Conservation (phyloP, 1,140 invertebrate genomes). For the Drosophila insularis region DNA sequence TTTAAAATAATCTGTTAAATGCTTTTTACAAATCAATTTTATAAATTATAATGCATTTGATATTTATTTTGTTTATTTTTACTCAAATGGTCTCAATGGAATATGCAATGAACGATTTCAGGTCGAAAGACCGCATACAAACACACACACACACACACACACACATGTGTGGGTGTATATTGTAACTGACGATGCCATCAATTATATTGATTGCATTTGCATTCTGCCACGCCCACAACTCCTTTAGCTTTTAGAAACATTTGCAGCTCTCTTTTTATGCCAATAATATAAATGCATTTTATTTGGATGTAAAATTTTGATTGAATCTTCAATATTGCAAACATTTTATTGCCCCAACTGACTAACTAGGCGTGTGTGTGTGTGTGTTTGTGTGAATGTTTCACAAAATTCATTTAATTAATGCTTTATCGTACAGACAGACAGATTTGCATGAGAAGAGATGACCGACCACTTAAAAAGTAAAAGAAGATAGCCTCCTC, state of each 20-base stretch:
- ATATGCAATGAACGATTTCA: slow-evolving; percentile 14
- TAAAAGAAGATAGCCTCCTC: too few species aligned
- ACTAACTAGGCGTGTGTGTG: background rate
- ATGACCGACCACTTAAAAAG: too few species aligned
- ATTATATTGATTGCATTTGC: slow-evolving; percentile 20
- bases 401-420: too few species aligned
- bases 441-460: too few species aligned
- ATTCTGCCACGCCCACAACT: slow-evolving; percentile 3
- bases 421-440: too few species aligned
- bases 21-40: slow-evolving; percentile 8
- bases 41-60: slow-evolving; percentile 15
- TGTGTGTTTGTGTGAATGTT: background rate
- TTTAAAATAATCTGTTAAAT: background rate
- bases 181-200: slow-evolving; percentile 2
- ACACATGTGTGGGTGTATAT: background rate
- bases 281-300: slow-evolving; percentile 17
- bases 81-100: slow-evolving; percentile 9
- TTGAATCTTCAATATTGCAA: slow-evolving; percentile 11
- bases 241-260: background rate
- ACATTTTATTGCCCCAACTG: slow-evolving; percentile 8
- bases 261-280: slow-evolving; percentile 9
- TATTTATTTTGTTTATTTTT: slow-evolving; percentile 11
- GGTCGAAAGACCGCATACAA: slow-evolving; percentile 8
- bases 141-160: slow-evolving; percentile 1
- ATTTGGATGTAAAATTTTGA: slow-evolving; percentile 6